These are phyloP conservation scores for Trogon melanurus DNA, from an alignment of 2,113 vertebrate genomes.

Conservation along the genomic window DNA sequence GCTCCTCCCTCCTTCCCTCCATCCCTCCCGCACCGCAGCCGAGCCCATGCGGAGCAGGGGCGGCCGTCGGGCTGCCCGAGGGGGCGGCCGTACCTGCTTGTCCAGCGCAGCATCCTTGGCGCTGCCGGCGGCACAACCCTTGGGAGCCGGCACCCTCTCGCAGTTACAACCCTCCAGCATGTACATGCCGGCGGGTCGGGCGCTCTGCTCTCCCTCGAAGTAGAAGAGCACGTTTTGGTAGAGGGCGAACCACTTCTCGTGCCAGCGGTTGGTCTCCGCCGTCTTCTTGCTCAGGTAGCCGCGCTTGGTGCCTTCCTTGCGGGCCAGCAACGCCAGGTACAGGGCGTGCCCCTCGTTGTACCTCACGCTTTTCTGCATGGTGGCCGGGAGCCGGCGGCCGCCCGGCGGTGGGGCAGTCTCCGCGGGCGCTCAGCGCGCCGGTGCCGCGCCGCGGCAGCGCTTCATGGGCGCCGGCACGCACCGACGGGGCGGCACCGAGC, in stretches of 20 bases:
- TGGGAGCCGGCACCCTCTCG: slow-evolving; percentile 88
- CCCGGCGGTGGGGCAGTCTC: background rate
- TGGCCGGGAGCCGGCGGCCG: slow-evolving; percentile 14
- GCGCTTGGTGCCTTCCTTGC: slow-evolving; percentile 93
- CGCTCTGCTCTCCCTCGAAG: slow-evolving; percentile 95
- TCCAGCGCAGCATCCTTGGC: slow-evolving; percentile 87
- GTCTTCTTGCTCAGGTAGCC: slow-evolving; percentile 93
- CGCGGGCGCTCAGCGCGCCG: background rate
- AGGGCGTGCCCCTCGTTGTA: slow-evolving; percentile 97
- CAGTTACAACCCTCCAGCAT: slow-evolving; percentile 97
- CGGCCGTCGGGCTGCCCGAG: background rate
- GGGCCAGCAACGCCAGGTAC: slow-evolving; percentile 89
- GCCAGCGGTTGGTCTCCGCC: slow-evolving; percentile 95
- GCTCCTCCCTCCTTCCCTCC: background rate
- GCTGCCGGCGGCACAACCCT: slow-evolving; percentile 81
- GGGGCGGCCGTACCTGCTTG: slow-evolving; percentile 86
- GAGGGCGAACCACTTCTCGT: slow-evolving; percentile 96
- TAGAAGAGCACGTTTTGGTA: slow-evolving; percentile 97
- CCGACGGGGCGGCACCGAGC: background rate
- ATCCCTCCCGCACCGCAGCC: background rate
- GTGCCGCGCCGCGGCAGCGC: background rate
- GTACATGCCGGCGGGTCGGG: slow-evolving; percentile 93
- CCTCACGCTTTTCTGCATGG: slow-evolving; percentile 96
- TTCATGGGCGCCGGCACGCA: background rate
- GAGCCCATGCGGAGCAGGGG: background rate